A percentile compares a stretch with the other conserved stretches of the same genome.
These are phyloP conservation scores for Hipposideros larvatus DNA, from an alignment of 2,797 vertebrate genomes.

Conservation along the genomic window DNA sequence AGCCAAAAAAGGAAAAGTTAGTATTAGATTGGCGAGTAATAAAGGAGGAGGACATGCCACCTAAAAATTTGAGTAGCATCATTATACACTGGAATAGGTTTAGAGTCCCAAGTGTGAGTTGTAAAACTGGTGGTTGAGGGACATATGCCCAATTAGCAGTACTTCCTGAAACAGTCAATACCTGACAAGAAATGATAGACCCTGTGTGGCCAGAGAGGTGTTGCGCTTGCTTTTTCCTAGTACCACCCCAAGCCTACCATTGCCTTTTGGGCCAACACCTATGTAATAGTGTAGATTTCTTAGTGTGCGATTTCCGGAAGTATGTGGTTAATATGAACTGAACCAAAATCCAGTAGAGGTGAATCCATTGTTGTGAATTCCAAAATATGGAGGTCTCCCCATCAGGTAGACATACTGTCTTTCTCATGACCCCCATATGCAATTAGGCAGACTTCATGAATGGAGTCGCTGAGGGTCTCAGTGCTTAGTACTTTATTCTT, in stretches of 20 bases:
- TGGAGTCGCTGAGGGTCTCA: background rate
- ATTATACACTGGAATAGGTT: no score
- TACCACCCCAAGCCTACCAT: background rate
- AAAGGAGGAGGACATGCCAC: no score
- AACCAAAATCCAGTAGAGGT: background rate
- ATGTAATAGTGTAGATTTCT: background rate
- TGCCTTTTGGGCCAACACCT: background rate
- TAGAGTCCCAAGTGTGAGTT: no score
- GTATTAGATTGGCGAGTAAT: no score
- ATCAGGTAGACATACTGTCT: background rate
- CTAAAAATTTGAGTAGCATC: no score
- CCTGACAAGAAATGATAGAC: background rate
- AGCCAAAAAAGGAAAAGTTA: no score
- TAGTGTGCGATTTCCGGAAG: background rate
- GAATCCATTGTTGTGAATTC: background rate
- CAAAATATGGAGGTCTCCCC: background rate
- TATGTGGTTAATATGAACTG: background rate
- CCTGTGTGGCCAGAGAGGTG: background rate
- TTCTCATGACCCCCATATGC: background rate
- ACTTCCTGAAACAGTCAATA: no score
- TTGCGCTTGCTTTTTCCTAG: background rate
- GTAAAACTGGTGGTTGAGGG: no score
- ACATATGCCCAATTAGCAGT: no score
- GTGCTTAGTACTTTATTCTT: no score
- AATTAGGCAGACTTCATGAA: background rate